Conservation (phyloP, 2,888 invertebrate genomes). For the Mythimna impura region DNA sequence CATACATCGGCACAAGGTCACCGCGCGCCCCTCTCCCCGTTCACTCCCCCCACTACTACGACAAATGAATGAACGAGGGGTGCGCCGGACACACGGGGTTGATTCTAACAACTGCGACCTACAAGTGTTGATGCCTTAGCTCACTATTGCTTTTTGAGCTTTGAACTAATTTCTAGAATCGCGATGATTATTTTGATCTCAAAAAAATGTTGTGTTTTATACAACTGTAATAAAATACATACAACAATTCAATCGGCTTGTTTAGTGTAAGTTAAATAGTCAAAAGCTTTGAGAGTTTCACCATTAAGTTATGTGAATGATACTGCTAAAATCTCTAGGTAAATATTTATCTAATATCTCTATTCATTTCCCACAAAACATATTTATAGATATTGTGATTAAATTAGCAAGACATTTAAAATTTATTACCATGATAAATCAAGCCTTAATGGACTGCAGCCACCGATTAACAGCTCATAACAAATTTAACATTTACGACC, state of each 20-base stretch:
- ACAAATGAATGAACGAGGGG: slow-evolving; percentile 85
- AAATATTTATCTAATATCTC: background rate
- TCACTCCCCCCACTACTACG: slow-evolving; percentile 46
- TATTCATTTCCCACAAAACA: background rate
- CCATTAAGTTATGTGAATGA: background rate
- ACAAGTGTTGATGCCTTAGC: slow-evolving; percentile 69
- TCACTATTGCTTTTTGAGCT: background rate
- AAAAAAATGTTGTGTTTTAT: background rate
- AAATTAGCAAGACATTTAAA: slow-evolving; percentile 19
- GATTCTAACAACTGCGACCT: slow-evolving; percentile 43
- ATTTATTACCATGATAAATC: slow-evolving; percentile 24
- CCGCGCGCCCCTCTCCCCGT: slow-evolving; percentile 45
- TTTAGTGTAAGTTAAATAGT: background rate
- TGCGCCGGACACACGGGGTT: slow-evolving; percentile 75
- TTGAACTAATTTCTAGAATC: background rate
- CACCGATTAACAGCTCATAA: slow-evolving; percentile 43
- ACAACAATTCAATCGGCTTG: background rate
- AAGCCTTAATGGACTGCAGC: slow-evolving; percentile 8
- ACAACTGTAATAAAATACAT: background rate
- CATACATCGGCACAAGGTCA: slow-evolving; percentile 61
- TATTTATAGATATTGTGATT: slow-evolving; percentile 8
- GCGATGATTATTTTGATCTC: background rate
- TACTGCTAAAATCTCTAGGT: background rate
- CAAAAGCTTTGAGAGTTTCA: too few relatives aligned
- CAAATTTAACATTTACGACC: slow-evolving; percentile 28